Base-by-base conservation (phyloP, 2,797 vertebrate genomes). In the Harpagifer antarcticus region DNA sequence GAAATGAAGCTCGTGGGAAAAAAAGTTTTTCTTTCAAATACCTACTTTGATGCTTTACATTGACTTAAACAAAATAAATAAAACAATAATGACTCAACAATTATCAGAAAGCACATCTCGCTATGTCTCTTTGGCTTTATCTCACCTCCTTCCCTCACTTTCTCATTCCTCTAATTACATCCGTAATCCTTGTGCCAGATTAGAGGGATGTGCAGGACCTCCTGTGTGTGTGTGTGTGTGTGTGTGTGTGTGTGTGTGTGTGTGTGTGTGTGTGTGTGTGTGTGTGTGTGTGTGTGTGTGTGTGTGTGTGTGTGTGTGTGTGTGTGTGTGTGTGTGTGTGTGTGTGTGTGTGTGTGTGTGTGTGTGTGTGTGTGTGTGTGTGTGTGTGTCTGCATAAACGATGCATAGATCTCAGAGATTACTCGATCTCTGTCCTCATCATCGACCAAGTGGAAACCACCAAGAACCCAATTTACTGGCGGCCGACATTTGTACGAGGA, bases 81-180 rank as follows among this genome's bases (percentile, higher is more conserved):
- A 44, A 57, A n/a, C 64, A 49, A 68, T 17, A 52, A 48, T 47
- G 7, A 65, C 37, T 54, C 63, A 76, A 37, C 43, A 74, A 64
- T 72, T 60, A 27, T 27, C 27, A 27, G 27, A 27, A 27, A 27
- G 27, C 27, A 27, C 27, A 27, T 27, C 27, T 27, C 27, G 27
- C 27, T 27, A 17, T 50, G 12, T 58, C 59, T 23, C 14, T 31
- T 44, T n/a, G 1, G 64, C 20, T 43, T 33, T 27, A 55, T 17
- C 0, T 59, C 50, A 23, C 62, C 50, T 64, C 47, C 47, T 52
- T 17, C 43, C 20, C 55, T 81, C 69, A 55, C 37, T 55, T 60
- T 78, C 63, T 81, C 80, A 82, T 81, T 91, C 81, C 64, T 82
- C 81, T 90, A 90, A 91, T 90, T 92, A 86, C 76, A 52, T 45